Evolutionary conservation across 2,113 vertebrate species (phyloP).

Genomic region (Todiramphus chloris): DNA sequence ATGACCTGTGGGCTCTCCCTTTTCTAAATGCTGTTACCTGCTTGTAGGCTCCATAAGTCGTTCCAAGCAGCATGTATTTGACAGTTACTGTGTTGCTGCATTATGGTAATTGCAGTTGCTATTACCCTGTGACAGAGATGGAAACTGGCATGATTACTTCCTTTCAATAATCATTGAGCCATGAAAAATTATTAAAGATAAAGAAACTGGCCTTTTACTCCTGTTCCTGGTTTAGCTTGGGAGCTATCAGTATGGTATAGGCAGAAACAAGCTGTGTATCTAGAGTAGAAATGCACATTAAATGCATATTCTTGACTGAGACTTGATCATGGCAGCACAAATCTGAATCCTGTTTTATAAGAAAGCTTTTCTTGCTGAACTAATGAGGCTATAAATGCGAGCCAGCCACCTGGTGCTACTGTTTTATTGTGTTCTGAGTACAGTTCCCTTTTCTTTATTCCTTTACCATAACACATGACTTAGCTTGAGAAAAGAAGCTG

Average conservation of each 20-base stretch:
- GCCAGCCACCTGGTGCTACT: not conserved
- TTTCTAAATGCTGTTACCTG: not conserved
- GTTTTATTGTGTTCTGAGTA: not conserved
- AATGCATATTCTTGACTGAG: not conserved
- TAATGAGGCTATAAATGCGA: not conserved
- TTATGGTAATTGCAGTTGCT: not conserved
- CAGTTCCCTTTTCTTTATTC: not conserved
- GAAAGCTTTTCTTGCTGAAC: not conserved
- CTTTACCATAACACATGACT: not conserved
- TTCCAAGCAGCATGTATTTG: not conserved
- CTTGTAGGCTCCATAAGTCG: not conserved
- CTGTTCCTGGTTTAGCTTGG: not conserved
- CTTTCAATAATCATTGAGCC: not conserved
- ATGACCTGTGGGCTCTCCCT: not conserved
- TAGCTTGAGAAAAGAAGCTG: not conserved
- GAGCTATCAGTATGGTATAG: not conserved
- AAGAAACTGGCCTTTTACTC: not conserved
- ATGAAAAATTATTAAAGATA: not conserved
- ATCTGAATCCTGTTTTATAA: not conserved
- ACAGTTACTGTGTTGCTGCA: not conserved
- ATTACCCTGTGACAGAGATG: not conserved
- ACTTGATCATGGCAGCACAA: not conserved
- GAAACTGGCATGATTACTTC: not conserved
- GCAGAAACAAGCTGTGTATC: not conserved
- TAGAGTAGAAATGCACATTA: not conserved